Percentiles rank a stretch among this genome's conserved stretches.
Evolutionary conservation across 2,113 vertebrate species (phyloP).

Genomic region (Paramisgurnus dabryanus): DNA sequence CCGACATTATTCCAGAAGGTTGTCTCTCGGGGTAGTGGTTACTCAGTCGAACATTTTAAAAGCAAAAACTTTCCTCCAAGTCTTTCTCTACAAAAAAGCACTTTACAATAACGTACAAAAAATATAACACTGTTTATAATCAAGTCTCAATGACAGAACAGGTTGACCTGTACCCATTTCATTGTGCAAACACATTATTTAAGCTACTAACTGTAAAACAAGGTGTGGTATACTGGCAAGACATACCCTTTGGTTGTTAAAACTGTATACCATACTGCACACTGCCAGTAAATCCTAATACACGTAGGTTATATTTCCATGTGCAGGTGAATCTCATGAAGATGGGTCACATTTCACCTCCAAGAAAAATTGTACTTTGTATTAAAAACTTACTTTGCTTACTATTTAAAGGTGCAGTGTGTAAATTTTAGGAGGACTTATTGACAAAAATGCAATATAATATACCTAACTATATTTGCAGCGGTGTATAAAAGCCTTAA

Average conservation of each 20-base stretch:
- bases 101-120: constrained; percentile 59
- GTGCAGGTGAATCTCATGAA: constrained; percentile 25
- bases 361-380: not conserved
- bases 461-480: too few relatives aligned
- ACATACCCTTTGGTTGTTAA: constrained; percentile 57
- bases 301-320: constrained; percentile 31
- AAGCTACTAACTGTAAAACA: constrained; percentile 58
- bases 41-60: constrained; percentile 15
- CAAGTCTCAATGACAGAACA: constrained; percentile 54
- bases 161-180: constrained; percentile 49
- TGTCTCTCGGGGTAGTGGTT: constrained; percentile 8
- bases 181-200: constrained; percentile 58
- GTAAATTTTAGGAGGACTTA: too few relatives aligned
- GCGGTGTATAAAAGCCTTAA: too few relatives aligned
- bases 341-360: not conserved
- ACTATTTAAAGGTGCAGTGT: too few relatives aligned
- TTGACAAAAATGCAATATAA: too few relatives aligned
- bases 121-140: constrained; percentile 64
- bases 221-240: constrained; percentile 52
- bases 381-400: too few relatives aligned
- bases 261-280: constrained; percentile 29
- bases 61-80: constrained; percentile 13
- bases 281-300: constrained; percentile 21
- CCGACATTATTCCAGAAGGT: constrained; percentile 1
- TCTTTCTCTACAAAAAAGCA: constrained; percentile 55